phyloP scores from a whole-genome alignment of 2,888 invertebrate genomes.

The Synanthedon formicaeformis region DNA sequence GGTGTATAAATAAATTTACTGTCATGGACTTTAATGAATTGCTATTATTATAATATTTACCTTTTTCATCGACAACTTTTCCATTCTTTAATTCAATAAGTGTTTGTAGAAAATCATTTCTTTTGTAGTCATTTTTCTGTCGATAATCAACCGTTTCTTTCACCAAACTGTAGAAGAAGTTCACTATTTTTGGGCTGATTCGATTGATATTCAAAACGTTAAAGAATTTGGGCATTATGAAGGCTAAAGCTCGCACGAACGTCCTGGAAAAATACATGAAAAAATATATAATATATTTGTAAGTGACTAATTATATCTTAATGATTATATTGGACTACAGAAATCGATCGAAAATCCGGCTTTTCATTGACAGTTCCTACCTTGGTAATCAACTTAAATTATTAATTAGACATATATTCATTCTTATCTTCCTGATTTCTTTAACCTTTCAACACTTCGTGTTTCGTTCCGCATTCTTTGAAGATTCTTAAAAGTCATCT shows the following conservation, averaged over 20 bases:
- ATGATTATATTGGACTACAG: no score
- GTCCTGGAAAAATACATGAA: constrained; percentile 31
- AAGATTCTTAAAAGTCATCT: no score
- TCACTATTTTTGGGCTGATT: constrained; percentile 39
- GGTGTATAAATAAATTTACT: not conserved
- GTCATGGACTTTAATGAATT: not conserved
- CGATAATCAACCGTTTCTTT: constrained; percentile 47
- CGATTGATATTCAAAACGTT: constrained; percentile 42
- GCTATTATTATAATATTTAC: constrained; percentile 14
- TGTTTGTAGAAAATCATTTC: constrained; percentile 68
- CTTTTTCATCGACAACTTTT: constrained; percentile 26
- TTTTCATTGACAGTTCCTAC: no score
- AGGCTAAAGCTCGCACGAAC: constrained; percentile 44
- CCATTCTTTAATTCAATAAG: constrained; percentile 61
- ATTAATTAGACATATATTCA: no score
- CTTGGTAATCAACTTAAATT: no score
- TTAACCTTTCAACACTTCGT: no score
- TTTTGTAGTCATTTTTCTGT: constrained; percentile 31
- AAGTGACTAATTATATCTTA: no score
- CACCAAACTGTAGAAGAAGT: constrained; percentile 51
- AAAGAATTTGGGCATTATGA: constrained; percentile 52
- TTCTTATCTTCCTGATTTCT: no score
- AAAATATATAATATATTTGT: no score
- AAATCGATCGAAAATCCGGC: no score
- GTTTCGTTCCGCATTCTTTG: no score